These are phyloP conservation scores for Sarcophaga carnaria DNA, from an alignment of 2,888 invertebrate genomes.

Conservation along the genomic window DNA sequence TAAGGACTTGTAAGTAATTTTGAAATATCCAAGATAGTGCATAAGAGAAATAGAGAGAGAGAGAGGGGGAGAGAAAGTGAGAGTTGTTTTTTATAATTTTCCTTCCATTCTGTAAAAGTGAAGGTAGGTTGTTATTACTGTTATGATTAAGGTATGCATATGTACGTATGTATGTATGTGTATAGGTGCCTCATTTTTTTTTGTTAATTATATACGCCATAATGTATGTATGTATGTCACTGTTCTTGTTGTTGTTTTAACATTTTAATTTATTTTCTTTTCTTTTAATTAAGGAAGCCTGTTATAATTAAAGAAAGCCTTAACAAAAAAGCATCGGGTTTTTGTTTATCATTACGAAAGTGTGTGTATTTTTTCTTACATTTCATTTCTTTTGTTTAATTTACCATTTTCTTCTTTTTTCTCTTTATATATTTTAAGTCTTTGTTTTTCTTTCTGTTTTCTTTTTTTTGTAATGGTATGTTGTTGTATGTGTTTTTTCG, in stretches of 20 bases:
- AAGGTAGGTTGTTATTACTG: neutral
- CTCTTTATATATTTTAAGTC: constrained; percentile 36
- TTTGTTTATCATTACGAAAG: constrained; percentile 6
- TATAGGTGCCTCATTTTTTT: too few species aligned
- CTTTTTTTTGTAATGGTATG: constrained; percentile 12
- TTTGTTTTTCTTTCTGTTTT: constrained; percentile 48
- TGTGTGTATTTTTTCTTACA: constrained; percentile 33
- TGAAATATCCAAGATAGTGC: neutral
- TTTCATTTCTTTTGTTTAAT: constrained; percentile 13
- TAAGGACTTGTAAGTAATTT: neutral
- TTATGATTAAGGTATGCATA: neutral
- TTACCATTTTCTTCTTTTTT: constrained; percentile 10
- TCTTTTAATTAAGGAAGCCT: constrained; percentile 56
- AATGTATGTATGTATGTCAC: neutral
- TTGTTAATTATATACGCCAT: too few species aligned
- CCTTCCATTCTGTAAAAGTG: too few species aligned
- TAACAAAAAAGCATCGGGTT: constrained; percentile 49
- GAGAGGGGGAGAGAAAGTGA: neutral
- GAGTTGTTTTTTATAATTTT: too few species aligned
- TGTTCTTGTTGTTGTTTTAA: neutral
- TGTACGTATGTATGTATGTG: neutral
- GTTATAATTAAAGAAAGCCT: constrained; percentile 38
- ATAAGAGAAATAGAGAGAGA: neutral
- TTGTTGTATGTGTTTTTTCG: neutral
- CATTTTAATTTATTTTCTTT: constrained; percentile 20